Base-by-base conservation (phyloP, 2,888 invertebrate species). In the Bugulina stolonifera region DNA sequence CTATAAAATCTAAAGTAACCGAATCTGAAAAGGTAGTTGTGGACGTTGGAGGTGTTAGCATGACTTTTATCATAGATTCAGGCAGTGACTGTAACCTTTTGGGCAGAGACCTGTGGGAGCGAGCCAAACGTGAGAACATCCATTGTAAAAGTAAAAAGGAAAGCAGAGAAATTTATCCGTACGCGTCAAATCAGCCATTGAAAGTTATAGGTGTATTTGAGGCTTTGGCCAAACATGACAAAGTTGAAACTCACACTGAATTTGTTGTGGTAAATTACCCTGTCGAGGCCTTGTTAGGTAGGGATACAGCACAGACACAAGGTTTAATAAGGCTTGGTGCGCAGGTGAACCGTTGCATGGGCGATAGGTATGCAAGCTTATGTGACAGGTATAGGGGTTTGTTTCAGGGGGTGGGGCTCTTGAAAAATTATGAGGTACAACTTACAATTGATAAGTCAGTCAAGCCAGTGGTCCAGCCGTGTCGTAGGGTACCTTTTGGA, bases 391-490 rank as follows among this genome's bases (percentile, higher is more conserved):
- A 64, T n/a, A 27, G 10, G 32, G 5, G 32, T 14, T 64, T 2
- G 2, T 64, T 64, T n/a, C 32, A 5, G 10, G 64, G 64, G 27
- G 32, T 64, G 2, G 64, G 29, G 10, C 2, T 14, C 5, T 32
- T 64, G 32, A 64, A 64, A 34, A n/a, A 18, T 25, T 5, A 14
- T 14, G 5, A 64, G 34, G 32, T 32, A 27, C 25, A 64, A n/a
- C 32, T 64, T 2, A 27, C 25, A 29, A 64, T 64, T 14, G 64
- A 64, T 64, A 27, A 27, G 3, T 5, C 10, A 10, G 2, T 25
- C 32, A 10, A 64, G 10, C 64, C 29, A 64, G 64, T 64, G 27
- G 64, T 32, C 32, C 64, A 64, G 32, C 64, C 64, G 10, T 27
- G 25, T 32, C 3, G 64, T 14, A 2, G 34, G 27, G 3, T 64